A percentile compares a stretch with the other conserved stretches of the same genome.
Conservation (phyloP, 2,797 vertebrate genomes). For the Spheniscus humboldti region DNA sequence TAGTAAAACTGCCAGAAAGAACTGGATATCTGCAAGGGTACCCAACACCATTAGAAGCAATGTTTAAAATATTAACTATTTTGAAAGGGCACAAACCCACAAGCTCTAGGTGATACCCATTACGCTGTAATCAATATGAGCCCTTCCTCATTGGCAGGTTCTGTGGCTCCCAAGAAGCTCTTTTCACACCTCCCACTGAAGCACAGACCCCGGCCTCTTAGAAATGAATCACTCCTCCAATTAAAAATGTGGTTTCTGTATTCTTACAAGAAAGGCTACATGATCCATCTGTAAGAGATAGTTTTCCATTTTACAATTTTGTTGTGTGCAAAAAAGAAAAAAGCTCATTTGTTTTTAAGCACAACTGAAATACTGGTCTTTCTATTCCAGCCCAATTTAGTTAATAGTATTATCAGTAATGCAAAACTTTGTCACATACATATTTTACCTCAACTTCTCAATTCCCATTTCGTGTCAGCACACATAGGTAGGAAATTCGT, state of each 20-base stretch:
- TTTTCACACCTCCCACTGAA: conserved; percentile 20
- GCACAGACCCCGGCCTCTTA: neutral
- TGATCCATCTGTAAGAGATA: neutral
- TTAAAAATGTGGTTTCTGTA: neutral
- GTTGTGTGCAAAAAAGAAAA: neutral
- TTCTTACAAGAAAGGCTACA: neutral
- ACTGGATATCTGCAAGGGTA: neutral
- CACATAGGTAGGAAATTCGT: neutral
- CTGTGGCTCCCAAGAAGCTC: neutral
- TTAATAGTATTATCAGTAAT: neutral
- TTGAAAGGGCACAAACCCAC: neutral
- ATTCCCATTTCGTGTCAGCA: neutral
- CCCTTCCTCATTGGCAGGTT: neutral
- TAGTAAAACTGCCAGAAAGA: neutral
- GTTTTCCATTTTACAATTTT: neutral
- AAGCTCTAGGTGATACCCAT: neutral
- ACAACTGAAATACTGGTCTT: neutral
- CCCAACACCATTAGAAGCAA: neutral
- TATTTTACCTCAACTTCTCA: neutral
- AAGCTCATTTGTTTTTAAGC: neutral
- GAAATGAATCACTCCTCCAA: conserved; percentile 2
- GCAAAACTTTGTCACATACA: neutral
- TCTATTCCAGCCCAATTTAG: neutral
- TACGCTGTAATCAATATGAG: neutral
- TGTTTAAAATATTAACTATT: neutral